Evolutionary conservation across 2,797 vertebrate genomes (phyloP).

Genomic region (Zenarchopterus dispar): DNA sequence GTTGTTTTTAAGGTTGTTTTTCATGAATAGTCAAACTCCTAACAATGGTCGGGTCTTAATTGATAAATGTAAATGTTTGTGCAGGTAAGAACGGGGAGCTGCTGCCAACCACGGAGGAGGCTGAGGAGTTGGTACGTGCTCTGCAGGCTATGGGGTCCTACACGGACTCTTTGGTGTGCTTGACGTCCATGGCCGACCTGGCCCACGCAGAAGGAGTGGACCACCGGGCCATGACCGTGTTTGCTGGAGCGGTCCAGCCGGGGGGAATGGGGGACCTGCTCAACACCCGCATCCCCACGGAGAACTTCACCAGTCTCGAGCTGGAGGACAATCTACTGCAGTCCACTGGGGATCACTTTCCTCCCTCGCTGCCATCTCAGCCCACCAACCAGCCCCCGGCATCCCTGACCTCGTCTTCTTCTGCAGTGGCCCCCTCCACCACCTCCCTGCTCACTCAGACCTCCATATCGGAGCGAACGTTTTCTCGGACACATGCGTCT

Average conservation of each 20-base stretch:
- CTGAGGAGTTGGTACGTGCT: conserved; percentile 96
- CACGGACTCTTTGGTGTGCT: conserved; percentile 92
- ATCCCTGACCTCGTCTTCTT: conserved; percentile 67
- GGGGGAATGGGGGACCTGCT: conserved; percentile 93
- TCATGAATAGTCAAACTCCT: background rate
- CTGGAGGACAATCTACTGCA: conserved; percentile 96
- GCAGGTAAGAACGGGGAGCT: conserved; percentile 98
- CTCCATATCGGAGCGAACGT: conserved; percentile 90
- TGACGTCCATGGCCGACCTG: conserved; percentile 95
- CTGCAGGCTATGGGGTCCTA: conserved; percentile 95
- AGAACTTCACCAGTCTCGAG: conserved; percentile 95
- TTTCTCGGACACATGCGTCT: conserved; percentile 89
- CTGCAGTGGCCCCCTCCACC: conserved; percentile 67
- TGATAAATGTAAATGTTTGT: conserved; percentile 36
- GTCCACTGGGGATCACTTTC: conserved; percentile 89
- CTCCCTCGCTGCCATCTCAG: conserved; percentile 87
- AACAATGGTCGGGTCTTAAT: background rate
- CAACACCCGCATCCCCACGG: conserved; percentile 90
- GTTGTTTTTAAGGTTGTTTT: conserved; percentile 64
- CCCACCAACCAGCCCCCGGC: conserved; percentile 79
- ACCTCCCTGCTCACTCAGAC: conserved; percentile 86
- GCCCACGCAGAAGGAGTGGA: conserved; percentile 90
- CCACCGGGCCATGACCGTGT: conserved; percentile 91
- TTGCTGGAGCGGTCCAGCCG: conserved; percentile 87
- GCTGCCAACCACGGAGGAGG: conserved; percentile 97